These are phyloP conservation scores for Molorchus minor DNA, from an alignment of 2,888 invertebrate genomes.

Conservation along the genomic window DNA sequence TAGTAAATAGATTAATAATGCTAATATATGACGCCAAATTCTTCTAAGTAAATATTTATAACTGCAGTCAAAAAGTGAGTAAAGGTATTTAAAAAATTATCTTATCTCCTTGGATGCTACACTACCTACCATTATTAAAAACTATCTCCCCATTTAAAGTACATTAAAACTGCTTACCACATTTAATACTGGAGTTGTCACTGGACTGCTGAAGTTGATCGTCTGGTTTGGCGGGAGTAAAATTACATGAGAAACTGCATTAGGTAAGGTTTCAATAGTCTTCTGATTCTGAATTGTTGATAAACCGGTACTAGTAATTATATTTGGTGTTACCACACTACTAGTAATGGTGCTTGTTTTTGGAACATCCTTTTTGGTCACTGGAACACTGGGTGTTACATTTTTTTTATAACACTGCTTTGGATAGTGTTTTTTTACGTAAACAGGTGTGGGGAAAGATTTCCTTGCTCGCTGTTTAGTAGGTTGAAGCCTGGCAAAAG, in stretches of 20 bases:
- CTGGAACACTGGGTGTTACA: not conserved
- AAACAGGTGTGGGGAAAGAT: constrained; percentile 52
- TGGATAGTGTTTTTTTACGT: constrained; percentile 28
- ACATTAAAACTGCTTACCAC: constrained; percentile 54
- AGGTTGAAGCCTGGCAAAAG: constrained; percentile 51
- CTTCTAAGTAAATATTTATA: too few relatives aligned
- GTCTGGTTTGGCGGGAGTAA: constrained; percentile 46
- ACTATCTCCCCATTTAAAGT: too few relatives aligned
- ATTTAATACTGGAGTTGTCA: constrained; percentile 45
- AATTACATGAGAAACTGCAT: constrained; percentile 33
- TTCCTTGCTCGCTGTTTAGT: constrained; percentile 56
- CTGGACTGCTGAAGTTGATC: constrained; percentile 42
- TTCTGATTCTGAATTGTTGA: constrained; percentile 20
- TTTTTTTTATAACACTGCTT: constrained; percentile 9
- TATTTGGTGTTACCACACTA: constrained; percentile 17
- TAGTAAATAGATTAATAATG: too few relatives aligned
- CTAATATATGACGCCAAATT: too few relatives aligned
- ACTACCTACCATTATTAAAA: too few relatives aligned
- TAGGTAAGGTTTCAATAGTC: constrained; percentile 21
- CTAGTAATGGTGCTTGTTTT: constrained; percentile 10
- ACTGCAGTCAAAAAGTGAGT: too few relatives aligned
- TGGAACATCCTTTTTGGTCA: constrained; percentile 9
- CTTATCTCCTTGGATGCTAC: too few relatives aligned
- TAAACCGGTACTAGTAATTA: not conserved
- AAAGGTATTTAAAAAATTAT: too few relatives aligned